These are phyloP conservation scores for Stictonetta naevosa DNA, from an alignment of 2,113 vertebrate genomes.

Conservation along the genomic window DNA sequence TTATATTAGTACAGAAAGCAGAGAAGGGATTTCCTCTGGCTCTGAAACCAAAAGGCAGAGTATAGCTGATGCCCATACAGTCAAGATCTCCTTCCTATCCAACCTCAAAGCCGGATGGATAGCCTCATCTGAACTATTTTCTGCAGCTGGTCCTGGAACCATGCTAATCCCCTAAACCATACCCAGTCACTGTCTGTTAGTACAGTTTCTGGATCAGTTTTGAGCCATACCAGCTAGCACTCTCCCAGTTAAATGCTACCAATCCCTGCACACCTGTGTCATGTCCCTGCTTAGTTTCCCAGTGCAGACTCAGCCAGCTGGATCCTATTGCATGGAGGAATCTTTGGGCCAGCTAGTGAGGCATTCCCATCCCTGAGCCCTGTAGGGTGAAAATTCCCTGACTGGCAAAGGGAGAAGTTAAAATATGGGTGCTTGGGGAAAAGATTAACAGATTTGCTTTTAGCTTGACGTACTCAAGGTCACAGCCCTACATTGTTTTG, in stretches of 20 bases:
- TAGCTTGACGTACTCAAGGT: not conserved
- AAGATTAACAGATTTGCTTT: not conserved
- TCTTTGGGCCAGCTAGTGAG: too few relatives aligned
- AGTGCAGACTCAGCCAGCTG: not conserved
- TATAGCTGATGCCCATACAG: not conserved
- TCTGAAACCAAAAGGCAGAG: not conserved
- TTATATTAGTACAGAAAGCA: not conserved
- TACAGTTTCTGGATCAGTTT: not conserved
- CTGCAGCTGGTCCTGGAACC: not conserved
- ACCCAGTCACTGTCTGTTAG: not conserved
- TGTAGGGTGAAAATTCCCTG: not conserved
- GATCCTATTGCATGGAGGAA: not conserved
- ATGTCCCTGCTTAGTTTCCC: not conserved
- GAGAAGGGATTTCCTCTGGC: not conserved
- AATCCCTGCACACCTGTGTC: not conserved
- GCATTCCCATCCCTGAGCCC: not conserved
- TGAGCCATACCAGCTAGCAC: not conserved
- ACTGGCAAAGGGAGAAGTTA: not conserved
- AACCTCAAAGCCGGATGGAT: not conserved
- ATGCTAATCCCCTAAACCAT: not conserved
- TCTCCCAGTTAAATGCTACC: not conserved
- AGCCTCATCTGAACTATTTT: not conserved
- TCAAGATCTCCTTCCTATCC: not conserved
- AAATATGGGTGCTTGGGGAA: not conserved
- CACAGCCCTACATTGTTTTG: not conserved